Evolutionary conservation across 2,113 vertebrate genomes (phyloP), one percentile per base, ranked within the genome.

Genomic region (Chinchilla lanigera): DNA sequence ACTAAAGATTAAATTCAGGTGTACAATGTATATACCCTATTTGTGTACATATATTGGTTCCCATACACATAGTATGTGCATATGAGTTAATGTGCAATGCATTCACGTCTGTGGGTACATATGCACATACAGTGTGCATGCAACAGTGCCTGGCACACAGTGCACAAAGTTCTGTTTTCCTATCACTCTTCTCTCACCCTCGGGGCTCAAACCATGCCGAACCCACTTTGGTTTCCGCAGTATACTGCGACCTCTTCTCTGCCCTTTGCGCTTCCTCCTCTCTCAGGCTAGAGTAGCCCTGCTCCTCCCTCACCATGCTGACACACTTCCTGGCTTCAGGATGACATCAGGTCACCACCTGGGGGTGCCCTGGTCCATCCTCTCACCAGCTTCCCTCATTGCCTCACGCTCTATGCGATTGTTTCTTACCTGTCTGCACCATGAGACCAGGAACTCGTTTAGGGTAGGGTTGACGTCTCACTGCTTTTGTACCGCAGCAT

Each of bases 41-140:
- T 47, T 24, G 0, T 41, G 26, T 50, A 50, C 24, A 77, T 7
- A 20, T 35, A 28, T 96, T 63, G 26, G 80, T 63, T 86, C 19
- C 14, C 22, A 26, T 83, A 19, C 17, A 22, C 16, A 28, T 28
- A 47, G 35, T 24, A 24, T 38, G 28, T 86, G 35, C 11, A 56
- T 61, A 38, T 60, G 56, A 58, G 17, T 60, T 71, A 50, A 12
- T 67, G 8, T 24, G 28, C 47, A 65, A 14, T 41, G 50, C 13
- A 30, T 13, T 12, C 56, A 41, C 24, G 56, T 54, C 22, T 89
- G 52, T 67, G 16, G 13, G 1, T 35, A 41, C 35, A 9, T 75
- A 7, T n/a, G 24, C 14, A 1, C 1, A 0, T 1, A 1, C 7
- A 28, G 12, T 33, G 61, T 30, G 7, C 20, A 44, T 69, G 41